These are phyloP conservation scores for Epinephelus awoara DNA, from an alignment of 2,797 vertebrate species.

Conservation along the genomic window DNA sequence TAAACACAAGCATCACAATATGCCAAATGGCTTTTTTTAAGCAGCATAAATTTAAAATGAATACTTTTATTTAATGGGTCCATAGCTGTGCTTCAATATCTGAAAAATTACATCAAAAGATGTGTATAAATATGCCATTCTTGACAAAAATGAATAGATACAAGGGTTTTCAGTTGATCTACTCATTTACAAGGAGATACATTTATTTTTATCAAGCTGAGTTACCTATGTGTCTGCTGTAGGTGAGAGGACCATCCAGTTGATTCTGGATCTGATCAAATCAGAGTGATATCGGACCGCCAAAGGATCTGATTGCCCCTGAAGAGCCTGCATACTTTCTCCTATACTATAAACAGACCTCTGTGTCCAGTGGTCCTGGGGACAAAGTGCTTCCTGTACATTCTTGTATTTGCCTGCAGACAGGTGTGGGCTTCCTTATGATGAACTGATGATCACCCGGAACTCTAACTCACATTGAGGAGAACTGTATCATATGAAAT, in stretches of 20 bases:
- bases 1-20: conserved; percentile 68
- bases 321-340: conserved; percentile 12
- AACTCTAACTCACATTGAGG: conserved; percentile 58
- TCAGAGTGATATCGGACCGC: conserved; percentile 82
- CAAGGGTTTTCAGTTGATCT: neutral
- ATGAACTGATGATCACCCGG: neutral
- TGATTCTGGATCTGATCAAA: conserved; percentile 94
- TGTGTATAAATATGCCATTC: neutral
- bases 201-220: too few species aligned
- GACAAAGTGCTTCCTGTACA: conserved; percentile 11
- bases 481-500: conserved; percentile 40
- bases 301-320: neutral
- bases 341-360: neutral
- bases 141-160: neutral
- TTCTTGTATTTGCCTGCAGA: conserved; percentile 3
- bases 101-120: neutral
- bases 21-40: neutral
- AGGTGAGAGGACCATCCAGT: conserved; percentile 93
- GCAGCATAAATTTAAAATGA: neutral
- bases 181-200: too few species aligned
- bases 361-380: neutral
- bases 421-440: neutral
- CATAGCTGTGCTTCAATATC: neutral
- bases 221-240: conserved; percentile 9
- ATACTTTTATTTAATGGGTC: neutral